phyloP scores from a whole-genome alignment of 2,797 vertebrate species.

The Alfaro cultratus region DNA sequence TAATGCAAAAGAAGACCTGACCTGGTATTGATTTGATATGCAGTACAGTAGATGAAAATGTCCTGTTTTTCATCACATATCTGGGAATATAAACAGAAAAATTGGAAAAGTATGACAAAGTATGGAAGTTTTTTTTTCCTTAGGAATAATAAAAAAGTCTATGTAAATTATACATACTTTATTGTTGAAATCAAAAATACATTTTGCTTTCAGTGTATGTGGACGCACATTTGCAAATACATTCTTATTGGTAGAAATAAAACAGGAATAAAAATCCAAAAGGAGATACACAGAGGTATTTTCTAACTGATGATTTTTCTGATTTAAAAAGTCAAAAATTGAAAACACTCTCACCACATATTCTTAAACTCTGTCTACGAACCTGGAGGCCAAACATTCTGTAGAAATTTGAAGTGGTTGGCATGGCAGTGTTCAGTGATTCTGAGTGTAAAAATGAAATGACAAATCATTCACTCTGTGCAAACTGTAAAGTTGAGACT shows the following conservation, averaged over 20 bases:
- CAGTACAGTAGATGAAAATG: neutral
- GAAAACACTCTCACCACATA: neutral
- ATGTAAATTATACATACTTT: neutral
- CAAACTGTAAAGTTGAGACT: conserved; percentile 32
- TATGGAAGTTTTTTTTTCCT: neutral
- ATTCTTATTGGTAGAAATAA: neutral
- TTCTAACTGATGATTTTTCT: neutral
- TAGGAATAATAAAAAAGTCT: neutral
- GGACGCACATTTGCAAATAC: no score
- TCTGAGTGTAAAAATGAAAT: conserved; percentile 27
- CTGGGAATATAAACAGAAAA: neutral
- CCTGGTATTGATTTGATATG: neutral
- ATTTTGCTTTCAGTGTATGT: neutral
- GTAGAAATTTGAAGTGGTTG: conserved; percentile 14
- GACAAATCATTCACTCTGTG: conserved; percentile 33
- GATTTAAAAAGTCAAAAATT: conserved; percentile 8
- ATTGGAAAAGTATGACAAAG: neutral
- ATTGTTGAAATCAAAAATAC: neutral
- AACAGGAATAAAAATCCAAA: neutral
- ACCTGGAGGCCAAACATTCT: conserved; percentile 23
- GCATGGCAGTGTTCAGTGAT: conserved; percentile 18
- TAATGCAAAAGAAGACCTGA: neutral
- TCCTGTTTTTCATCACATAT: neutral
- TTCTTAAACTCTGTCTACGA: conserved; percentile 4
- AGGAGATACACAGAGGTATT: neutral